Conservation (phyloP, 2,888 invertebrate species). For the Pyralis farinalis region DNA sequence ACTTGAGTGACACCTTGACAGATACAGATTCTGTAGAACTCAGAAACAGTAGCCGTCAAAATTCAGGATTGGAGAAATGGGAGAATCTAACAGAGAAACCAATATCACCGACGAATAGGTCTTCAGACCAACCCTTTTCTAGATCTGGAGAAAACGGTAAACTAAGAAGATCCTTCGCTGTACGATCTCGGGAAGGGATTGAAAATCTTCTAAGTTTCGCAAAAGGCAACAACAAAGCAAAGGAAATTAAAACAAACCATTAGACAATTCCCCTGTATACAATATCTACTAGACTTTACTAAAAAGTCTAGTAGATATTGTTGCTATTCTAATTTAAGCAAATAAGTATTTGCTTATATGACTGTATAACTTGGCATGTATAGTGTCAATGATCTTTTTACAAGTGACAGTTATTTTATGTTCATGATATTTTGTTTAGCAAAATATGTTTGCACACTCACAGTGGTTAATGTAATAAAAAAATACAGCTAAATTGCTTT, state of each 20-base stretch:
- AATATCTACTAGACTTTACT: too few species aligned
- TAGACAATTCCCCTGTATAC: too few species aligned
- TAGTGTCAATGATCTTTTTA: too few species aligned
- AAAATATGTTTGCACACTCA: too few species aligned
- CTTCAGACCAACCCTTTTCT: slow-evolving; percentile 56
- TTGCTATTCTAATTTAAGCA: too few species aligned
- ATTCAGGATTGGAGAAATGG: slow-evolving; percentile 44
- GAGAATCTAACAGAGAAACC: slow-evolving; percentile 27
- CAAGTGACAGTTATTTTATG: too few species aligned
- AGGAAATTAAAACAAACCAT: slow-evolving; percentile 47
- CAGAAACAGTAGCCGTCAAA: slow-evolving; percentile 45
- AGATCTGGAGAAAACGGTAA: slow-evolving; percentile 61
- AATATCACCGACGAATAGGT: slow-evolving; percentile 33
- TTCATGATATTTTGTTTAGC: too few species aligned
- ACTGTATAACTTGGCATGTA: too few species aligned
- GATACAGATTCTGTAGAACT: slow-evolving; percentile 46
- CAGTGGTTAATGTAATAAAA: too few species aligned
- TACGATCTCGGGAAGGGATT: slow-evolving; percentile 68
- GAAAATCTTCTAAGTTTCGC: slow-evolving; percentile 63
- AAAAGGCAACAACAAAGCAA: slow-evolving; percentile 49
- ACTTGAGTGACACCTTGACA: slow-evolving; percentile 24
- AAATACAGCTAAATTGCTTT: too few species aligned
- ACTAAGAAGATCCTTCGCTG: slow-evolving; percentile 65
- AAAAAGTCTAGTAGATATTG: too few species aligned
- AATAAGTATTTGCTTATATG: too few species aligned